Evolutionary conservation across 92 coral and sea anemone species (phyloP), one percentile per base, ranked within the genome.

Genomic region (Ricordea florida): DNA sequence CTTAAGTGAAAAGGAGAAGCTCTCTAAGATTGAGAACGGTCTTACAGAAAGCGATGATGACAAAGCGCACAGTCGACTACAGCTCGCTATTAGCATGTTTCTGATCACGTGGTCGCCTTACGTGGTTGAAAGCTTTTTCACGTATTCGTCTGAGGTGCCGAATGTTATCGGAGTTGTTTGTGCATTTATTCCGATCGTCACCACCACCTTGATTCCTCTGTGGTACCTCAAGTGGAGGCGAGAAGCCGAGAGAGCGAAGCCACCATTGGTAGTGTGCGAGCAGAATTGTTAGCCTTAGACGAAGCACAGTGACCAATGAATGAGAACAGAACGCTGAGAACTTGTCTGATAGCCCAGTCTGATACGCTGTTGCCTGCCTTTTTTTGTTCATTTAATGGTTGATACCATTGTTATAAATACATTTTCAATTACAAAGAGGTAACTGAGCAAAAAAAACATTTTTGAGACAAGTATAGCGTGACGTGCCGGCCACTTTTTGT

Each of bases 91-190:
- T 42, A 93, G 94, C 3, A 52, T 92, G 45, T 94, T 94, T 75
- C 70, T 94, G 69, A 17, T 92, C 62, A 90, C 96, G 35, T 94
- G 98, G 98, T 81, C 87, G 18, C 92, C 98, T 2, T 94, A 94
- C 72, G 97, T 94, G 56, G 33, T 92, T 4, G 98, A 94, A 35
- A 92, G 97, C 40, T 94, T 94, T 77, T 85, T 92, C 79, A 84
- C 98, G 37, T 70, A 76, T 29, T 51, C 90, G 0, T 72, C 88
- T 1, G 90, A 79, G 17, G 87, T 78, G 23, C 98, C 98, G 1
- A 94, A 93, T 49, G 51, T 94, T 63, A 80, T 85, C 14, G 98
- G 98, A 14, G 75, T 93, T 57, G 75, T 88, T 18, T 94, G 94
- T 32, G 98, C 98, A 5, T 94, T 88, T 61, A 78, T 94, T 34